These are phyloP conservation scores for Tortricodes alternella DNA, from an alignment of 2,888 invertebrate species.

Conservation along the genomic window DNA sequence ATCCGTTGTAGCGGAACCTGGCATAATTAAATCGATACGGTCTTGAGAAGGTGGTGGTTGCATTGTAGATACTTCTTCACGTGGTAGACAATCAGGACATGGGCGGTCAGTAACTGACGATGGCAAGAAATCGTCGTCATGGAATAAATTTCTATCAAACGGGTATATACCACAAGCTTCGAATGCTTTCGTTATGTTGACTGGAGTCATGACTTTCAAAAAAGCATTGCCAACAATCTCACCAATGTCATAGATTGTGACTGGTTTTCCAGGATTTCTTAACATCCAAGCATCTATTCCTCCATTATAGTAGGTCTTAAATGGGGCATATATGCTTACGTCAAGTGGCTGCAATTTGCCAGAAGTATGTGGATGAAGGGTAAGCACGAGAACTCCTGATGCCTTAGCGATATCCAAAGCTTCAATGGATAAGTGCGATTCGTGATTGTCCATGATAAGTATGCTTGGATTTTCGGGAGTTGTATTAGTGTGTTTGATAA, in stretches of 20 bases:
- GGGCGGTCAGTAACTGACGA: conserved; percentile 1
- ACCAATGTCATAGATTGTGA: conserved; percentile 52
- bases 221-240: conserved; percentile 26
- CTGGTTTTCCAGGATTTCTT: not conserved
- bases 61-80: not conserved
- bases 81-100: not conserved
- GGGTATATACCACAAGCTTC: conserved; percentile 39
- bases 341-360: conserved; percentile 57
- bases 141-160: conserved; percentile 44
- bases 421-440: conserved; percentile 35
- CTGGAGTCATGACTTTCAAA: conserved; percentile 4
- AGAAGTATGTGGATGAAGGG: conserved; percentile 57
- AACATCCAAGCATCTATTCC: not conserved
- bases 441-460: conserved; percentile 52
- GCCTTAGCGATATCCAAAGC: conserved; percentile 41
- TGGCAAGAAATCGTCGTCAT: conserved; percentile 40
- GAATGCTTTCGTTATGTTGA: conserved; percentile 5
- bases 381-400: conserved; percentile 51
- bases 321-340: conserved; percentile 29
- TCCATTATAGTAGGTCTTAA: not conserved
- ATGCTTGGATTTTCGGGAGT: conserved; percentile 37
- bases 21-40: too few relatives aligned
- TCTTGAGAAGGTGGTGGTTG: not conserved
- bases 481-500: conserved; percentile 15
- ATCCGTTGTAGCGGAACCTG: not conserved